These are phyloP conservation scores for Chrysina gloriosa DNA, from an alignment of 2,888 invertebrate genomes.

Conservation along the genomic window DNA sequence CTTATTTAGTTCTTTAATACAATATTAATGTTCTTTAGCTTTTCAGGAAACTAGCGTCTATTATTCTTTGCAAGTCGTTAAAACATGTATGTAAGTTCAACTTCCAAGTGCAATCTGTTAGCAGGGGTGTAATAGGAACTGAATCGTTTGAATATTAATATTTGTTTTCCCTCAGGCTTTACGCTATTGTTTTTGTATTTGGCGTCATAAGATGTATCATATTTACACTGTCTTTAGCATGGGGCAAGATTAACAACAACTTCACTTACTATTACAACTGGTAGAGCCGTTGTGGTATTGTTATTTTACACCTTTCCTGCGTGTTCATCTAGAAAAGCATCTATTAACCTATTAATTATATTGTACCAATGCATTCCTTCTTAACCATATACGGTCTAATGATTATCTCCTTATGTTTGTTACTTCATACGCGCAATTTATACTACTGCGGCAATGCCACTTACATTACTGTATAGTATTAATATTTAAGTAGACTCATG, in stretches of 20 bases:
- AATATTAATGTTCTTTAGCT: no score
- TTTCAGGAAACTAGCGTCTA: no score
- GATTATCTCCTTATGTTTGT: conserved; percentile 48
- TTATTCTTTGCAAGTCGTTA: no score
- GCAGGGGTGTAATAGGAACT: no score
- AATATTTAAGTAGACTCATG: conserved; percentile 37
- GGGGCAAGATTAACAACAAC: conserved; percentile 25
- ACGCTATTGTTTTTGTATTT: no score
- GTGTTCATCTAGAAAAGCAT: conserved; percentile 5
- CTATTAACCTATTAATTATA: conserved; percentile 44
- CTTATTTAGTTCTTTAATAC: no score
- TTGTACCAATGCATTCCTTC: conserved; percentile 48
- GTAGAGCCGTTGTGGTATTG: conserved; percentile 26
- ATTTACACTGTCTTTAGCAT: conserved; percentile 9
- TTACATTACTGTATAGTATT: conserved; percentile 35
- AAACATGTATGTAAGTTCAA: no score
- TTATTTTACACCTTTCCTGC: conserved; percentile 44
- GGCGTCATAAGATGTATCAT: no score
- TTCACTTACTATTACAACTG: background rate
- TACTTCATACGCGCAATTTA: conserved; percentile 45
- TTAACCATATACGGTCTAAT: conserved; percentile 47
- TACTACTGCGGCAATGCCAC: conserved; percentile 34
- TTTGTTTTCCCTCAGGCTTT: no score
- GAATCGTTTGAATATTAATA: no score
- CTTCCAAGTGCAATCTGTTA: no score